phyloP scores from a whole-genome alignment of 1,140 invertebrate genomes.

The Leguminivora glycinivorella region DNA sequence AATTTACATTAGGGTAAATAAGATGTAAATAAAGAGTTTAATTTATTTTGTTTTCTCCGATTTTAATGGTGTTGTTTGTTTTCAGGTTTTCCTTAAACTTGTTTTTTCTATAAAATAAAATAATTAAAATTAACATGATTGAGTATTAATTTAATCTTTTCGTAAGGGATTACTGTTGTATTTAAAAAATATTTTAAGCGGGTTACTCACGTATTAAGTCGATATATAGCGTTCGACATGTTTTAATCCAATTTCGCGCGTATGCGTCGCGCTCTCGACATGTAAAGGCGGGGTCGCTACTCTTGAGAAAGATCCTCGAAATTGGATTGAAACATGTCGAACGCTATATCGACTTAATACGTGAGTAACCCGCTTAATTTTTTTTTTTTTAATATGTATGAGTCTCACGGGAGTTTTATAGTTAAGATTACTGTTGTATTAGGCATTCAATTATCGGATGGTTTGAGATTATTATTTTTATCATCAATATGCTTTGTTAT shows the following conservation, averaged over 20 bases:
- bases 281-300: too few species aligned
- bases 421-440: slow-evolving; percentile 22
- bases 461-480: slow-evolving; percentile 4
- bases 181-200: too few species aligned
- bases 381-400: too few species aligned
- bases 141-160: slow-evolving; percentile 21
- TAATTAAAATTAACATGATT: slow-evolving; percentile 31
- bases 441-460: slow-evolving; percentile 7
- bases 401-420: too few species aligned
- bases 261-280: too few species aligned
- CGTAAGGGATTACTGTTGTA: not conserved
- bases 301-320: too few species aligned
- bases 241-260: too few species aligned
- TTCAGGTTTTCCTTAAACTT: slow-evolving; percentile 36
- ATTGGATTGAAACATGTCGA: too few species aligned
- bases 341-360: too few species aligned
- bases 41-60: slow-evolving; percentile 17
- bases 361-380: too few species aligned
- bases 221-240: too few species aligned
- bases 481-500: not conserved
- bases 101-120: slow-evolving; percentile 38
- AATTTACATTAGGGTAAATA: slow-evolving; percentile 12
- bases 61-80: slow-evolving; percentile 41
- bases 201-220: too few species aligned
- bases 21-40: slow-evolving; percentile 27